Conservation (phyloP, 2,888 invertebrate species). For the Herminia tarsipennalis region DNA sequence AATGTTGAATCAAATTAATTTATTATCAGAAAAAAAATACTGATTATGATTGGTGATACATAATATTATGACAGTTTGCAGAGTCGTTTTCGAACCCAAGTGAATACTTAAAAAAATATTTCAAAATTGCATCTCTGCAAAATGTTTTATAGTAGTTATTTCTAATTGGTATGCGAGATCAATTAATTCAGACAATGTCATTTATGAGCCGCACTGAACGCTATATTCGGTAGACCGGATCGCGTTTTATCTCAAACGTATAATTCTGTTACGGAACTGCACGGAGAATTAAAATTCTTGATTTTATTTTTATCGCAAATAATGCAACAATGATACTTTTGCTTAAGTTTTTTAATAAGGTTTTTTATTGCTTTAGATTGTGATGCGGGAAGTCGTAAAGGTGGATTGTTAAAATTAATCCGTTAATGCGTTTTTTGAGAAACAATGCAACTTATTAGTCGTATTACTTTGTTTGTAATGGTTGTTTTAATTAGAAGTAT, state of each 20-base stretch:
- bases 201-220: too few species aligned
- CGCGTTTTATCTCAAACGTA: conserved; percentile 22
- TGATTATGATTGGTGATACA: too few species aligned
- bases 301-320: conserved; percentile 39
- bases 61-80: too few species aligned
- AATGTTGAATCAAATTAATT: too few species aligned
- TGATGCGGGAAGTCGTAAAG: conserved; percentile 33
- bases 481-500: too few species aligned
- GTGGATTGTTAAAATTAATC: conserved; percentile 33
- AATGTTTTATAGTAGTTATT: too few species aligned
- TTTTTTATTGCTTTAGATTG: conserved; percentile 31
- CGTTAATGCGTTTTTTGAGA: conserved; percentile 22
- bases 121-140: too few species aligned
- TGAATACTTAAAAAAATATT: too few species aligned
- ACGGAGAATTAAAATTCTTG: conserved; percentile 40
- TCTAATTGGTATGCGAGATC: too few species aligned
- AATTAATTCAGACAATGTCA: too few species aligned
- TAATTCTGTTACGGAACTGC: conserved; percentile 28
- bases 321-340: conserved; percentile 33
- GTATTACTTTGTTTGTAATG: not conserved
- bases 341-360: conserved; percentile 25
- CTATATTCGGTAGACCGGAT: conserved; percentile 25
- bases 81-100: too few species aligned
- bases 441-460: conserved; percentile 18
- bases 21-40: too few species aligned